A percentile compares a stretch with the other conserved stretches of the same genome.
These are phyloP conservation scores for Gryllus bimaculatus DNA, from an alignment of 1,140 invertebrate species.

Conservation along the genomic window DNA sequence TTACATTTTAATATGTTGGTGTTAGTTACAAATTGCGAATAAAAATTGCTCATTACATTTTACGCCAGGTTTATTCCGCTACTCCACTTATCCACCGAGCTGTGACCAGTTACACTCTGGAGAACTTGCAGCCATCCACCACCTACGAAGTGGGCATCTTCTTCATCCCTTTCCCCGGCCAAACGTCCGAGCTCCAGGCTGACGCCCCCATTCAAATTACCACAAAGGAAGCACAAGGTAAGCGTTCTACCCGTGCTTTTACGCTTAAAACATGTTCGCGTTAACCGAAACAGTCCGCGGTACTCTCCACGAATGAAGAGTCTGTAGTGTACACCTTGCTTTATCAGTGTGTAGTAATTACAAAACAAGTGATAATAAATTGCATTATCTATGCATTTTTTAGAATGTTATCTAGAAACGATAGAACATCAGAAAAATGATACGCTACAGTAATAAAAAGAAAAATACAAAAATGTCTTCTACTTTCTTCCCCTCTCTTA, in stretches of 20 bases:
- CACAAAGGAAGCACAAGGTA: constrained; percentile 34
- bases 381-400: too few species aligned
- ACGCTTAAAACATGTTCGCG: not conserved
- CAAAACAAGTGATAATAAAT: too few species aligned
- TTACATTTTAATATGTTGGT: not conserved
- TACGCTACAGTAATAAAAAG: too few species aligned
- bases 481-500: too few species aligned
- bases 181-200: constrained; percentile 60
- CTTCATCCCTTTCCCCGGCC: constrained; percentile 64
- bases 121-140: constrained; percentile 58
- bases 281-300: not conserved
- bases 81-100: constrained; percentile 67
- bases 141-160: constrained; percentile 66
- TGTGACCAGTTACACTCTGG: constrained; percentile 58
- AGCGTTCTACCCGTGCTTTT: not conserved
- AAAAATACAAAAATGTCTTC: too few species aligned
- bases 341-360: too few species aligned
- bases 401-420: too few species aligned
- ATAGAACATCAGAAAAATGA: too few species aligned
- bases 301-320: too few species aligned
- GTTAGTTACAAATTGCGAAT: not conserved
- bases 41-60: not conserved
- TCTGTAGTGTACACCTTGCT: too few species aligned
- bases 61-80: constrained; percentile 50
- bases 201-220: constrained; percentile 54